Evolutionary conservation across 2,797 vertebrate species (phyloP).

Genomic region (Typhlichthys eigenmanni): DNA sequence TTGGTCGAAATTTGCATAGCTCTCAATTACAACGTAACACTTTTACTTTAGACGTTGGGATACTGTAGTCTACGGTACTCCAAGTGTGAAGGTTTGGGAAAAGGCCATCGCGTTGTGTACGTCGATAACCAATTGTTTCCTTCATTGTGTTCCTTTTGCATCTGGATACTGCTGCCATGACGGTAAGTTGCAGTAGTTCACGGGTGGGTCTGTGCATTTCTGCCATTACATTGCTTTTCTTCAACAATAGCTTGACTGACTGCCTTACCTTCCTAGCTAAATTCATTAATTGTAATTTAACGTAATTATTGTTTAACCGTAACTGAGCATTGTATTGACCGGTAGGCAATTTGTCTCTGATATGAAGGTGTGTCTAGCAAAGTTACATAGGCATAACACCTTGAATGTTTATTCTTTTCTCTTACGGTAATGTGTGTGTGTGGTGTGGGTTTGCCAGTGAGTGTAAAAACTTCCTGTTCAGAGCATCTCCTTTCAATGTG

Average conservation of each 20-base stretch:
- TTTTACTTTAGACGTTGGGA: conserved; percentile 15
- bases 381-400: not conserved
- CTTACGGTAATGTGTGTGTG: not conserved
- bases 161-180: conserved; percentile 74
- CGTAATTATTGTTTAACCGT: not conserved
- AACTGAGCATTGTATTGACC: conserved; percentile 6
- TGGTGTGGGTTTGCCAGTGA: not conserved
- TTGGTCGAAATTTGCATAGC: conserved; percentile 34
- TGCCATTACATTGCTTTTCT: conserved; percentile 14
- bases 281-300: not conserved
- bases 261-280: no score
- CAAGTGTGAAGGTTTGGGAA: not conserved
- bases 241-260: no score
- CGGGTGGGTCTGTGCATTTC: conserved; percentile 11
- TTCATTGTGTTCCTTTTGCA: conserved; percentile 22
- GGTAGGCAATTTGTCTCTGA: conserved; percentile 6
- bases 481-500: conserved; percentile 16
- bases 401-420: not conserved
- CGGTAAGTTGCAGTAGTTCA: conserved; percentile 66
- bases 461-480: not conserved
- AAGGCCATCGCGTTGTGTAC: conserved; percentile 1
- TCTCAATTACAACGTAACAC: conserved; percentile 23
- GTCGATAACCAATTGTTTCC: conserved; percentile 28
- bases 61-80: no score
- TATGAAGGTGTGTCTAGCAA: conserved; percentile 22